A percentile compares a stretch with the other conserved stretches of the same genome.
phyloP scores from a whole-genome alignment of 92 coral and sea anemone genomes.

The Anthopleura xanthogrammica region DNA sequence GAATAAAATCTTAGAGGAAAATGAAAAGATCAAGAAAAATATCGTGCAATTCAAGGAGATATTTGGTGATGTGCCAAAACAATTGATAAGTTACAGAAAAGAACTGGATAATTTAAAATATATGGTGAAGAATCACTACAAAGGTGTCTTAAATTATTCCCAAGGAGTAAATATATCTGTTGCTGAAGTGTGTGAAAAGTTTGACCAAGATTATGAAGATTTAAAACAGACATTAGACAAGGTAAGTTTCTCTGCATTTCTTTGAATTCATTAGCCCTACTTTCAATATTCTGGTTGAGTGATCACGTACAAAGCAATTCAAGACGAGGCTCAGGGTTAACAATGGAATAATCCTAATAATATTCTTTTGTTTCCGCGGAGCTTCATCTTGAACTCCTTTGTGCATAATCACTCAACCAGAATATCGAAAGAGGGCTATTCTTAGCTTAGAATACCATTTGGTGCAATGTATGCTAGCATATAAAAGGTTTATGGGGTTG shows the following conservation, averaged over 20 bases:
- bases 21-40: conserved; percentile 23
- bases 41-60: conserved; percentile 10
- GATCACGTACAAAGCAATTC: too few relatives aligned
- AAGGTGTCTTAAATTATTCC: conserved; percentile 14
- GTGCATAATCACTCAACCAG: too few relatives aligned
- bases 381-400: too few relatives aligned
- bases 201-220: background rate
- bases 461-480: too few relatives aligned
- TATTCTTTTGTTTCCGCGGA: too few relatives aligned
- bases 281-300: too few relatives aligned
- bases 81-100: conserved; percentile 34
- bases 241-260: conserved; percentile 1
- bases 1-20: background rate
- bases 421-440: too few relatives aligned
- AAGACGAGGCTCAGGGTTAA: too few relatives aligned
- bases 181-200: conserved; percentile 35
- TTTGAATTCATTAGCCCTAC: background rate
- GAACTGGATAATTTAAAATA: conserved; percentile 43
- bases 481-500: too few relatives aligned
- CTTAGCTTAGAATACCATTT: background rate
- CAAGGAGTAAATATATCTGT: conserved; percentile 25
- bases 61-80: conserved; percentile 23
- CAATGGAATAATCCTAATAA: too few relatives aligned
- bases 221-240: conserved; percentile 16
- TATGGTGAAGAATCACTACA: conserved; percentile 29